Conservation (phyloP, 2,888 invertebrate species). For the Oeneis ivallda region DNA sequence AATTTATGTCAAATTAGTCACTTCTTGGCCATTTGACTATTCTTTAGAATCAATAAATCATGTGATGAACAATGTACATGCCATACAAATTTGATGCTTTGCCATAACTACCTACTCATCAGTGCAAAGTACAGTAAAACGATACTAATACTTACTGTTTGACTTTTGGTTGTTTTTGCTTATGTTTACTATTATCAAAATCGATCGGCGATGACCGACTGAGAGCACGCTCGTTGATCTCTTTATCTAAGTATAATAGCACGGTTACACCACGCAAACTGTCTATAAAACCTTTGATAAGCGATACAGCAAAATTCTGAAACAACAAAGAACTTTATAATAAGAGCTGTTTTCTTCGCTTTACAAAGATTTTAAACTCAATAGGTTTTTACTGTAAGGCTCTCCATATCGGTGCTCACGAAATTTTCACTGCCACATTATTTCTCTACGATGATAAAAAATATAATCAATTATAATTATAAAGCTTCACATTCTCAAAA, state of each 20-base stretch:
- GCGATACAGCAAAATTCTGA: conserved; percentile 84
- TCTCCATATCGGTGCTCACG: conserved; percentile 55
- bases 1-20: not conserved
- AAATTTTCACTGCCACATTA: conserved; percentile 47
- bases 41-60: not conserved
- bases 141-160: conserved; percentile 71
- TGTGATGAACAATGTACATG: not conserved
- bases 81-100: conserved; percentile 2
- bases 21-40: too few relatives aligned
- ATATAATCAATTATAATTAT: too few relatives aligned
- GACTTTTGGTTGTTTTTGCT: conserved; percentile 71
- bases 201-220: conserved; percentile 80
- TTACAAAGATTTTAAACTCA: conserved; percentile 21
- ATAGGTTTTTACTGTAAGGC: conserved; percentile 54
- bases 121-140: conserved; percentile 13
- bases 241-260: conserved; percentile 89
- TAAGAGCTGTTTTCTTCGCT: conserved; percentile 31
- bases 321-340: conserved; percentile 62
- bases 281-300: conserved; percentile 88
- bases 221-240: conserved; percentile 85
- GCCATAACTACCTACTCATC: conserved; percentile 7
- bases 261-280: conserved; percentile 89
- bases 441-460: conserved; percentile 26
- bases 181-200: conserved; percentile 64
- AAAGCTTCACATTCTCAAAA: conserved; percentile 30